Evolutionary conservation across 2,888 invertebrate genomes (phyloP), one percentile per base, ranked within the genome.

Genomic region (Pyrochroa serraticornis): DNA sequence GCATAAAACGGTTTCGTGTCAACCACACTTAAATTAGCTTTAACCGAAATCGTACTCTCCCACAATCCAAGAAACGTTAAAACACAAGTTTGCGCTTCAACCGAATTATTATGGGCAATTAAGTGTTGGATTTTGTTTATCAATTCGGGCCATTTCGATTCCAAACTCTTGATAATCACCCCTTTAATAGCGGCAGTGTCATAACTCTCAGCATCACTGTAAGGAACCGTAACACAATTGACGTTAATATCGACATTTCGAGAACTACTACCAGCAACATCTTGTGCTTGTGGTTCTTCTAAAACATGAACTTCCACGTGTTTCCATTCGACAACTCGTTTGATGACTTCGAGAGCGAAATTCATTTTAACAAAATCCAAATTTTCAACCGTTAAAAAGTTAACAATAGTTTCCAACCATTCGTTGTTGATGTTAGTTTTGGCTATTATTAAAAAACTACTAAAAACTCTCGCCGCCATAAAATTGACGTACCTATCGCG

Each of bases 31-130:
- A 95, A 84, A 81, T 94, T 94, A 13, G 93, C 92, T 80, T 92
- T 92, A 0, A 94, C 93, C 50, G 93, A 93, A 73, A 95, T 93
- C 10, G 93, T 92, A 65, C 91, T 90, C 75, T 93, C 92, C 94
- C 94, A 94, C 34, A 95, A 80, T 47, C 90, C 88, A 64, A 95
- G 84, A 76, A 94, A 95, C 44, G 92, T 92, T 50, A 93, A 80
- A 69, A 89, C 84, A 77, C 89, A 89, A 69, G 87, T 88, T 79
- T 89, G 88, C 49, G 87, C 83, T 73, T 85, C 83, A 72, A 84
- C 79, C 75, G 83, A 82, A 75, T 82, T 82, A 80, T 85, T 85
- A 76, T 83, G 80, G 59, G 82, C 77, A 62, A 86, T 80, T 60
- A 86, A 78, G 59, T 81, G 79, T 71, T 85, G 84, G 81, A 90